A percentile compares a stretch with the other conserved stretches of the same genome.
Conservation (phyloP, 2,797 vertebrate species). For the Gobionotothen gibberifrons region DNA sequence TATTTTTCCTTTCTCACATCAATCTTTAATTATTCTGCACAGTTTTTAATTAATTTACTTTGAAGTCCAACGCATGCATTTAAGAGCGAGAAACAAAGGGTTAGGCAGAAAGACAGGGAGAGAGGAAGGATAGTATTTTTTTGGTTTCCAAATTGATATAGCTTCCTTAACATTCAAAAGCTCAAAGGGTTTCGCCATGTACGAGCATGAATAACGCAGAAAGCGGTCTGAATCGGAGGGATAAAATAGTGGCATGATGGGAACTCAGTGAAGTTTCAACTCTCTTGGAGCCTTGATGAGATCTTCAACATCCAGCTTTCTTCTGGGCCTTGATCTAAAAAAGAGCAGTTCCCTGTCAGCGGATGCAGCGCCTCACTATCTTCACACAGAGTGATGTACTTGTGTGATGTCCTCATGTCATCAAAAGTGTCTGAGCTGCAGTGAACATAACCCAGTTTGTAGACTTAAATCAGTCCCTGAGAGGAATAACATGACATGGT, state of each 20-base stretch:
- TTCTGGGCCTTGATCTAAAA: conserved; percentile 51
- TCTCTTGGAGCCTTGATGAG: conserved; percentile 44
- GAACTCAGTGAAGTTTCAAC: conserved; percentile 38
- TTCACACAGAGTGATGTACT: conserved; percentile 16
- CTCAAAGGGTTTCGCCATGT: conserved; percentile 48
- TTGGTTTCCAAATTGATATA: conserved; percentile 41
- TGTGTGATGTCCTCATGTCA: conserved; percentile 37
- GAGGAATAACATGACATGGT: conserved; percentile 35
- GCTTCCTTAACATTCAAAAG: conserved; percentile 37
- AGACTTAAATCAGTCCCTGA: conserved; percentile 32
- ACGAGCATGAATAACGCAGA: conserved; percentile 36
- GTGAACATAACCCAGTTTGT: conserved; percentile 46
- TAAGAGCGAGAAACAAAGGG: conserved; percentile 50
- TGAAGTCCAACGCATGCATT: conserved; percentile 34
- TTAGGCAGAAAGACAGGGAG: conserved; percentile 3
- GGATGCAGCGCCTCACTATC: conserved; percentile 7
- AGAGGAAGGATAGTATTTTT: conserved; percentile 13
- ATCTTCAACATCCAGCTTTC: conserved; percentile 35
- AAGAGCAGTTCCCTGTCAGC: conserved; percentile 29
- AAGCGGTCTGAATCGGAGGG: conserved; percentile 40
- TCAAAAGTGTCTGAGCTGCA: conserved; percentile 34
- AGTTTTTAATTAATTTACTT: conserved; percentile 75
- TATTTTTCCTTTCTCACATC: conserved; percentile 62
- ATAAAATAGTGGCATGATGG: conserved; percentile 53
- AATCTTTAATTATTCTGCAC: conserved; percentile 63